Conservation (phyloP, 2,888 invertebrate species). For the Cryptophagus acutangulus region DNA sequence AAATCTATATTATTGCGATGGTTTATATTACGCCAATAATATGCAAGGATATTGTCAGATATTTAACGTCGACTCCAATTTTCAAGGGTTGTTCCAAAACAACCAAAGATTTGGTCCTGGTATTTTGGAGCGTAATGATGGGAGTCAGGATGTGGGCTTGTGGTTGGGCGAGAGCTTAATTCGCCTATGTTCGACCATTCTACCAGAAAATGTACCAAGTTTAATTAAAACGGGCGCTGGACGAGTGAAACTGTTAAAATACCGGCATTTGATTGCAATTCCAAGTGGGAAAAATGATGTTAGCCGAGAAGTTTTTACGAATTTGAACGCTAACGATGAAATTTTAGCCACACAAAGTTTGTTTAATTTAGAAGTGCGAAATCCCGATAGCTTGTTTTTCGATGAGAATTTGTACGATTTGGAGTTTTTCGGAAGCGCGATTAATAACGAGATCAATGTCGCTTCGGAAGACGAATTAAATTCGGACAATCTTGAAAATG, state of each 20-base stretch:
- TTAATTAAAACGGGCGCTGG: slow-evolving; percentile 33
- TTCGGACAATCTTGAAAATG: background rate
- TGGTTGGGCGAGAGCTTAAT: slow-evolving; percentile 52
- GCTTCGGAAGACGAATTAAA: background rate
- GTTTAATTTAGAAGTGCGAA: slow-evolving; percentile 34
- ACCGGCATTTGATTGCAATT: slow-evolving; percentile 37
- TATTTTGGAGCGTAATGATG: slow-evolving; percentile 46
- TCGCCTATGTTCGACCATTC: slow-evolving; percentile 40
- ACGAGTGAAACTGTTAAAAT: slow-evolving; percentile 36
- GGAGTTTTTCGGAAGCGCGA: slow-evolving; percentile 30
- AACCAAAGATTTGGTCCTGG: slow-evolving; percentile 57
- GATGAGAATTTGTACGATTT: slow-evolving; percentile 33
- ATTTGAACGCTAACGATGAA: slow-evolving; percentile 25
- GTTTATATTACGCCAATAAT: slow-evolving; percentile 43
- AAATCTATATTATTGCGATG: slow-evolving; percentile 42
- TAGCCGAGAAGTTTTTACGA: slow-evolving; percentile 28
- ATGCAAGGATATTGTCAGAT: slow-evolving; percentile 51
- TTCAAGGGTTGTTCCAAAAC: slow-evolving; percentile 52
- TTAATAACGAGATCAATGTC: no score
- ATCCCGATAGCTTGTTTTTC: slow-evolving; percentile 39
- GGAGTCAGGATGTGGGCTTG: slow-evolving; percentile 53
- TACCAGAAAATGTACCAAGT: slow-evolving; percentile 32
- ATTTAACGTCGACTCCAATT: slow-evolving; percentile 51
- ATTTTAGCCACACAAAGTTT: slow-evolving; percentile 28
- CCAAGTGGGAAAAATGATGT: slow-evolving; percentile 19